These are phyloP conservation scores for Peromyscus leucopus DNA, from an alignment of 2,113 vertebrate genomes.

Conservation along the genomic window DNA sequence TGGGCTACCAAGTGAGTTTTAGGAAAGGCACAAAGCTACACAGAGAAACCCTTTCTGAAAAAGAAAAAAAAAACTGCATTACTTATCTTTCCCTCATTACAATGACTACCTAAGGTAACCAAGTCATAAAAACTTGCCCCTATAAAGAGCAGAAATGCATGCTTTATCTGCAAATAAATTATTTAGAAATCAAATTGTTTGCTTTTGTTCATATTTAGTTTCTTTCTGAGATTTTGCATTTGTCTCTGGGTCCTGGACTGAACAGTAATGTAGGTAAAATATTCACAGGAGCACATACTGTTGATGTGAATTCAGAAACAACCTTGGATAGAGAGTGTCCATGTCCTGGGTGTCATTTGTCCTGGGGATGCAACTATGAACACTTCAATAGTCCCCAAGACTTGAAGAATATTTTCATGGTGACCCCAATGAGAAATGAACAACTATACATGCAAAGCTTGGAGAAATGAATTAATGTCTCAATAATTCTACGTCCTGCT, in stretches of 20 bases:
- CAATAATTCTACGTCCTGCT: slow-evolving; percentile 28
- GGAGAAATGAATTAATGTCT: background rate
- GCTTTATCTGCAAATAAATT: background rate
- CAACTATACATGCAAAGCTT: background rate
- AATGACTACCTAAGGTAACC: background rate
- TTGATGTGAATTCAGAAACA: background rate
- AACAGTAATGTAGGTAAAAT: background rate
- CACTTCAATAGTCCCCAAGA: background rate
- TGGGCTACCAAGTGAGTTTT: no score
- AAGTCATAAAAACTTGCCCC: background rate
- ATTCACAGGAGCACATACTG: background rate
- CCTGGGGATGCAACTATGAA: background rate
- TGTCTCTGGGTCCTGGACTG: background rate
- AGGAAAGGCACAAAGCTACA: no score
- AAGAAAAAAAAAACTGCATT: background rate
- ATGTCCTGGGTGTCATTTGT: background rate
- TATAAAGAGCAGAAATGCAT: background rate
- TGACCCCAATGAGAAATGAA: slow-evolving; percentile 43
- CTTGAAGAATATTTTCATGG: background rate
- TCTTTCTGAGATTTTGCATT: background rate
- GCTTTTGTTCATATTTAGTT: background rate
- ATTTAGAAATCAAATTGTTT: background rate
- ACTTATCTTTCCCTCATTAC: background rate
- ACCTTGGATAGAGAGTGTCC: background rate
- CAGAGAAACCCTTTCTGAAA: no score